phyloP scores from a whole-genome alignment of 2,888 invertebrate genomes.

The Chrysolina oricalcia region DNA sequence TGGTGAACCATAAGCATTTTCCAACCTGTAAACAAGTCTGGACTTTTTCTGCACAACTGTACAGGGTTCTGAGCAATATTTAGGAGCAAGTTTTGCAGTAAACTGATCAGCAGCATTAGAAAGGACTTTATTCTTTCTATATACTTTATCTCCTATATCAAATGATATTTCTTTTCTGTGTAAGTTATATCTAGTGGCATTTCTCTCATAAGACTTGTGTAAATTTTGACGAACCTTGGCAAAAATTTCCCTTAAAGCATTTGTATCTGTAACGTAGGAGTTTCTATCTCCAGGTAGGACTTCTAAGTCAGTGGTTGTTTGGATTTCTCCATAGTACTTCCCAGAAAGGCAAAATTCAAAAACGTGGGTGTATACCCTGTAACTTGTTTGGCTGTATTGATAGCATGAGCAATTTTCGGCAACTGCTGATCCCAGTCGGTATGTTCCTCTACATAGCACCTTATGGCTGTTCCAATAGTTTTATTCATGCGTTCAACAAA shows the following conservation, averaged over 20 bases:
- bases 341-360: no score
- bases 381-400: no score
- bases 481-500: neutral
- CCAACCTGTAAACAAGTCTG: neutral
- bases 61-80: neutral
- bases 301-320: no score
- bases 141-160: conserved; percentile 8
- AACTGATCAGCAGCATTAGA: neutral
- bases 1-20: neutral
- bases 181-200: neutral
- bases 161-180: neutral
- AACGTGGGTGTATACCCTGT: no score
- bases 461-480: neutral
- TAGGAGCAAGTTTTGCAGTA: neutral
- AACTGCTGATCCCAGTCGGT: neutral
- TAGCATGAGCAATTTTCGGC: no score
- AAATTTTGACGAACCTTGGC: neutral
- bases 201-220: neutral
- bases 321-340: no score
- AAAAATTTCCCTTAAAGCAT: no score
- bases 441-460: neutral
- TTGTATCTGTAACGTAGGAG: no score
- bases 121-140: conserved; percentile 23
- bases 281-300: no score
- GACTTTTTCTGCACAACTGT: neutral